phyloP scores from a whole-genome alignment of 2,888 invertebrate species.

The Latrodectus elegans region DNA sequence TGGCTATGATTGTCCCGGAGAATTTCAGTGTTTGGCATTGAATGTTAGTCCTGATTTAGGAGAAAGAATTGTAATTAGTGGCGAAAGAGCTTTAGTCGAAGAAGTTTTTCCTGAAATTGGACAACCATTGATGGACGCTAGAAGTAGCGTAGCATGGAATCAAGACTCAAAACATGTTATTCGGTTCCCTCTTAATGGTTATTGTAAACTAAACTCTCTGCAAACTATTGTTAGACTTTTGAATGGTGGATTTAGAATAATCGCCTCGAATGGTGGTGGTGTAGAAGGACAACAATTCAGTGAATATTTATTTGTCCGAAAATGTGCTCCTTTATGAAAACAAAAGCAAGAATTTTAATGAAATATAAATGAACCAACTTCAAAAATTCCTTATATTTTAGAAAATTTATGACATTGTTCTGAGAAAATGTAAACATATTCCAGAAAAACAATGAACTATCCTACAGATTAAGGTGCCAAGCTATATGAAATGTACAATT shows the following conservation, averaged over 20 bases:
- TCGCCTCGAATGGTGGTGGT: conserved; percentile 89
- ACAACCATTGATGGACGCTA: conserved; percentile 86
- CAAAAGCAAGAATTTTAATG: not conserved
- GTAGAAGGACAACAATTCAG: conserved; percentile 93
- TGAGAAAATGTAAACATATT: conserved; percentile 1
- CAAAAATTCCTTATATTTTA: conserved; percentile 11
- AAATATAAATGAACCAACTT: conserved; percentile 43
- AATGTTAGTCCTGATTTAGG: conserved; percentile 88
- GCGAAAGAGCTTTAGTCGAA: conserved; percentile 84
- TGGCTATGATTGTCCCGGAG: conserved; percentile 69
- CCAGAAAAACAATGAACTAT: conserved; percentile 7
- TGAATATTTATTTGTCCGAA: conserved; percentile 87
- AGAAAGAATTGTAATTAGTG: conserved; percentile 87
- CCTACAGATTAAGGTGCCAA: conserved; percentile 60
- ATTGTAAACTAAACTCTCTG: conserved; percentile 91
- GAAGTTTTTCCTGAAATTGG: conserved; percentile 80
- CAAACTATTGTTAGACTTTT: conserved; percentile 88
- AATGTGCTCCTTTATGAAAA: conserved; percentile 68
- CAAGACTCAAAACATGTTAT: conserved; percentile 88
- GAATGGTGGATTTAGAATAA: conserved; percentile 85
- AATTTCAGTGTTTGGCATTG: conserved; percentile 86
- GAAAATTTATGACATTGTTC: not conserved
- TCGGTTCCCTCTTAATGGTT: conserved; percentile 89
- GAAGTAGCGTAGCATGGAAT: conserved; percentile 87
- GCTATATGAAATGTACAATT: conserved; percentile 46